Percentiles rank a stretch among this genome's conserved stretches.
Evolutionary conservation across 2,113 vertebrate species (phyloP).

Genomic region (Synodontis membranacea): DNA sequence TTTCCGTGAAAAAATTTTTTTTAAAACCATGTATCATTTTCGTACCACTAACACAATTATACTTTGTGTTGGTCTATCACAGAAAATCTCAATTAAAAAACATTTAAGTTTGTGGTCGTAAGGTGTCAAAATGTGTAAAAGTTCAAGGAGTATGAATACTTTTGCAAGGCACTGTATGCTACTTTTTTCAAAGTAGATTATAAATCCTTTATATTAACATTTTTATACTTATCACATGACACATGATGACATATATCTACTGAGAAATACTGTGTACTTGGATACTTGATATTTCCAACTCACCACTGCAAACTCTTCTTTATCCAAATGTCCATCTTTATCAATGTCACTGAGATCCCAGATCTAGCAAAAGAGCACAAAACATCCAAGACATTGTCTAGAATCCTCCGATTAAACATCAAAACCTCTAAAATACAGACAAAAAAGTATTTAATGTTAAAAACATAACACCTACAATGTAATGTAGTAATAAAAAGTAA

Average conservation of each 20-base stretch:
- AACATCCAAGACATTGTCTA: not conserved
- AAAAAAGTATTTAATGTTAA: not conserved
- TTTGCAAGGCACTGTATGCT: too few relatives aligned
- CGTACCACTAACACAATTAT: too few relatives aligned
- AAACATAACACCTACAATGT: not conserved
- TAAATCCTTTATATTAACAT: not conserved
- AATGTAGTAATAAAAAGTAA: not conserved
- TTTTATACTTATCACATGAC: not conserved
- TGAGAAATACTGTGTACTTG: not conserved
- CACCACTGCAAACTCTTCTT: slow-evolving; percentile 96
- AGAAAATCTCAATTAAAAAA: too few relatives aligned
- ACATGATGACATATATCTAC: not conserved
- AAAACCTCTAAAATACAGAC: not conserved
- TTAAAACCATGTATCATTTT: too few relatives aligned
- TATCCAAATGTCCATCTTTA: slow-evolving; percentile 94
- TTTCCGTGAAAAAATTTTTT: too few relatives aligned
- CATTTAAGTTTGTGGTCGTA: too few relatives aligned
- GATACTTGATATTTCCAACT: slow-evolving; percentile 46
- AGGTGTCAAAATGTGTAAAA: too few relatives aligned
- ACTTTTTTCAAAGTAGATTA: slow-evolving; percentile 7
- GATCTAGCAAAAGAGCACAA: slow-evolving; percentile 73
- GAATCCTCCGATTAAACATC: not conserved
- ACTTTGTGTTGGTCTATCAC: too few relatives aligned
- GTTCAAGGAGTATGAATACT: too few relatives aligned
- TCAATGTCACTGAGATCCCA: slow-evolving; percentile 98